Evolutionary conservation across 2,113 vertebrate genomes (phyloP), one percentile per base, ranked within the genome.

Genomic region (Synchiropus splendidus): DNA sequence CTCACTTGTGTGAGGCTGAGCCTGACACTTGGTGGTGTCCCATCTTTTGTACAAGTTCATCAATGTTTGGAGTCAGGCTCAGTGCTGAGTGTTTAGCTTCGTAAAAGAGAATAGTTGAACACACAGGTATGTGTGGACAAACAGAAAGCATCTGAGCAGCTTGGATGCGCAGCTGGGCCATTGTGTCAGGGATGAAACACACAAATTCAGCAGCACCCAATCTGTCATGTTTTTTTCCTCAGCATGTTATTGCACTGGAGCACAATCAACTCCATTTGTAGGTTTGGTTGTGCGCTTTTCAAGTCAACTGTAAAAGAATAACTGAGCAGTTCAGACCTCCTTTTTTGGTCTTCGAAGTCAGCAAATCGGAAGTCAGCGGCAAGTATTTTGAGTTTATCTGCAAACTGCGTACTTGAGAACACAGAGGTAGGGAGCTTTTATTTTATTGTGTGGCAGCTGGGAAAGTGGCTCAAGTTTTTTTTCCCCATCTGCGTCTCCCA

Each of bases 231-330:
- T 54, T 43, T n/a, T 41, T 17, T 16, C 58, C 33, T 54, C 12
- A 56, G 39, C 27, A 48, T 16, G 15, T 54, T 51, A 40, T 17
- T 61, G 36, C 49, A 67, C 13, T 64, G 55, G n/a, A 72, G 60
- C 21, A 61, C 39, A 32, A 47, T 61, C 57, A 66, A 31, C 42
- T 61, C 36, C 45, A 59, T 60, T 51, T 64, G 54, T 5, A 55
- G 18, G 18, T 60, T 56, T 18, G 35, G 32, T 47, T 55, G 36
- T 59, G 54, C n/a, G 34, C 39, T 70, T 53, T 47, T 45, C 38
- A 58, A 14, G n/a, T 61, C 56, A 46, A 40, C 51, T 37, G 15
- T 41, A 60, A 60, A 65, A 8, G 52, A 48, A 53, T 57, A 48
- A 12, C n/a, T 10, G 34, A 59, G 21, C 16, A 58, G 46, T n/a